A percentile compares a stretch with the other conserved stretches of the same genome.
Conservation (phyloP, 2,888 invertebrate genomes). For the Eugnorisma glareosa region DNA sequence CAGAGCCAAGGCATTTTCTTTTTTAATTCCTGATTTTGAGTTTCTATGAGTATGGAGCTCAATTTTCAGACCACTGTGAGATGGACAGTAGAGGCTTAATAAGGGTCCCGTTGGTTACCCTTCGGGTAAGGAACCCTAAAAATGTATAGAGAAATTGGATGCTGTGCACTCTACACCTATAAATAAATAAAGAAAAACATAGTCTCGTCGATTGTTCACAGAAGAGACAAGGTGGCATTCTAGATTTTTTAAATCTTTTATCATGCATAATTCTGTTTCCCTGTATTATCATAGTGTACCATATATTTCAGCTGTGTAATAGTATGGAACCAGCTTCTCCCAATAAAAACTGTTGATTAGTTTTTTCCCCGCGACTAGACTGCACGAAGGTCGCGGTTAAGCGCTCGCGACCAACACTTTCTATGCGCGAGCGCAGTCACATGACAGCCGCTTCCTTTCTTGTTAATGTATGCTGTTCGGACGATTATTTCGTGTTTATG, state of each 20-base stretch:
- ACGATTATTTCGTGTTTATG: constrained; percentile 39
- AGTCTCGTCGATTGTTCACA: not conserved
- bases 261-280: not conserved
- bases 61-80: no score
- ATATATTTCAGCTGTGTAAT: constrained; percentile 7
- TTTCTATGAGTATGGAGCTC: no score
- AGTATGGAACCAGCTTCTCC: constrained; percentile 7
- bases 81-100: no score
- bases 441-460: constrained; percentile 70
- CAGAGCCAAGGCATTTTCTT: no score
- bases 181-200: not conserved
- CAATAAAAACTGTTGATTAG: constrained; percentile 33
- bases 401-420: constrained; percentile 60
- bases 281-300: not conserved
- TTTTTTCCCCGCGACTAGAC: constrained; percentile 39
- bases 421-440: constrained; percentile 69
- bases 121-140: no score
- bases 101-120: no score
- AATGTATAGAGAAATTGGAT: not conserved
- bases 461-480: constrained; percentile 50
- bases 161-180: not conserved
- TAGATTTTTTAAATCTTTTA: not conserved
- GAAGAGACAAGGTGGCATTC: not conserved
- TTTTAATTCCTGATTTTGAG: no score
- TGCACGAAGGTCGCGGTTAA: constrained; percentile 63